Conservation (phyloP, 2,797 vertebrate species). For the Agapornis canus region DNA sequence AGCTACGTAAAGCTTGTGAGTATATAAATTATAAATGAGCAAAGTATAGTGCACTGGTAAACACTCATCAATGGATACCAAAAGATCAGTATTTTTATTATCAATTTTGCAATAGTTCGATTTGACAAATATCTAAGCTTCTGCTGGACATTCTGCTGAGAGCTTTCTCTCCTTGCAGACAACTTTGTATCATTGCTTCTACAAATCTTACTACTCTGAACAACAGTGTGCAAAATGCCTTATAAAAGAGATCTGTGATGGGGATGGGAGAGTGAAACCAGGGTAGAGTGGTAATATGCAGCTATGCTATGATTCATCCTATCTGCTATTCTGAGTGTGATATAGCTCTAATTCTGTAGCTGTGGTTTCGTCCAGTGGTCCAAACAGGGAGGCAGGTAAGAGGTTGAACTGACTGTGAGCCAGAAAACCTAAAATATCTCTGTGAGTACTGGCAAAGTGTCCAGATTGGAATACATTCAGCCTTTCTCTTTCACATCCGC, state of each 20-base stretch:
- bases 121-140: neutral
- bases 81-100: neutral
- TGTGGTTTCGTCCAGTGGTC: neutral
- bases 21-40: neutral
- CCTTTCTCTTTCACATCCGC: constrained; percentile 32
- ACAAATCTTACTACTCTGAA: neutral
- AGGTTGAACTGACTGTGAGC: neutral
- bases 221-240: neutral
- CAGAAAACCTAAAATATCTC: constrained; percentile 29
- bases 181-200: neutral
- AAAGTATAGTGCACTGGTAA: neutral
- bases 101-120: neutral
- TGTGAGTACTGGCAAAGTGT: constrained; percentile 6
- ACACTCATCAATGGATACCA: neutral
- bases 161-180: neutral
- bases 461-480: neutral
- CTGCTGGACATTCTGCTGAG: neutral
- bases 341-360: neutral
- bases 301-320: neutral
- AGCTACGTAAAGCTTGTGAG: neutral
- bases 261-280: neutral
- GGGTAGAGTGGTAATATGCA: neutral
- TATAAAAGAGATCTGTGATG: neutral
- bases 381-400: constrained; percentile 21
- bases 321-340: neutral